Conservation (phyloP, 1,140 invertebrate species). For the Mylabris phalerata region DNA sequence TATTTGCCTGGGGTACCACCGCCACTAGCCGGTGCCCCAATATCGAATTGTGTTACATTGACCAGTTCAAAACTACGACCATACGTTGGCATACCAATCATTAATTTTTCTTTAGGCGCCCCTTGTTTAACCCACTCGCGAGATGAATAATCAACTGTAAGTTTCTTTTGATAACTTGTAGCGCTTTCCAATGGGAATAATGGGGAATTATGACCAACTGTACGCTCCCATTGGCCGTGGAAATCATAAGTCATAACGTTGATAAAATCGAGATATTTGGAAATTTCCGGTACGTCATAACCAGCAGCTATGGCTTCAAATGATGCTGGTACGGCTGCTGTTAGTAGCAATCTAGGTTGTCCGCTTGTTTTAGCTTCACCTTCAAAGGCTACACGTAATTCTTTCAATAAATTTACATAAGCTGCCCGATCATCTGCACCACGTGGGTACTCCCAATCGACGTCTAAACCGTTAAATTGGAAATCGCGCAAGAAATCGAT, state of each 20-base stretch:
- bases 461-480: slow-evolving; percentile 91
- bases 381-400: slow-evolving; percentile 82
- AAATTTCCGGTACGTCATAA: slow-evolving; percentile 90
- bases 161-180: slow-evolving; percentile 82
- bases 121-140: slow-evolving; percentile 91
- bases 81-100: slow-evolving; percentile 93
- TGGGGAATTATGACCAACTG: slow-evolving; percentile 88
- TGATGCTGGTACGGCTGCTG: slow-evolving; percentile 85
- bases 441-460: slow-evolving; percentile 95
- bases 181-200: slow-evolving; percentile 83
- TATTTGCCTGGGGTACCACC: slow-evolving; percentile 78
- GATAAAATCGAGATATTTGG: slow-evolving; percentile 89
- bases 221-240: slow-evolving; percentile 88
- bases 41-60: slow-evolving; percentile 81
- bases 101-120: slow-evolving; percentile 89
- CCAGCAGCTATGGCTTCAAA: slow-evolving; percentile 89
- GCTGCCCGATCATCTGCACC: slow-evolving; percentile 77
- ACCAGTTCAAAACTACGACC: slow-evolving; percentile 91
- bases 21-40: slow-evolving; percentile 82
- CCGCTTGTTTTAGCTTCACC: slow-evolving; percentile 65
- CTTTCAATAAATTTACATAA: slow-evolving; percentile 74
- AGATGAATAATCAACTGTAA: slow-evolving; percentile 85
- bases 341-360: slow-evolving; percentile 72
- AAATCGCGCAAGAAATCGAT: slow-evolving; percentile 87
- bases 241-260: slow-evolving; percentile 95